Evolutionary conservation across 1,140 invertebrate species (phyloP), one percentile per base, ranked within the genome.

Genomic region (Drosophila punjabiensis): DNA sequence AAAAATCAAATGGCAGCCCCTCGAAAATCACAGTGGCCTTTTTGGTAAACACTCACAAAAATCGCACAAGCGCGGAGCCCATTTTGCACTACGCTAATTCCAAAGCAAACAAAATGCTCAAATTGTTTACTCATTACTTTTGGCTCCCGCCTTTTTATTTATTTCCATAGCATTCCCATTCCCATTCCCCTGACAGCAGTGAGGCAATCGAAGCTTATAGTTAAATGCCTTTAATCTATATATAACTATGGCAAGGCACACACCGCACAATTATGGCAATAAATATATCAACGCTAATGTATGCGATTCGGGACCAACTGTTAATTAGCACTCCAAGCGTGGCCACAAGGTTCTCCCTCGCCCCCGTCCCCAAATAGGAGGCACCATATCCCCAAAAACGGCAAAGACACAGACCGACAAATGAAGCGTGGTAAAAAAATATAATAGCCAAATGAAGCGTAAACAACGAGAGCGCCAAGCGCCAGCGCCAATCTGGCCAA

Each of bases 121-220:
- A 78, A 89, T 88, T 88, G 84, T 88, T 89, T 76, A 89, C 66
- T 75, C 80, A 61, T 70, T 74, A 66, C 63, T 81, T 61, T 70
- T 39, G 45, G 69, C 52, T 68, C 53, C 74, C 35, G 53, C 47
- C 8, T 52, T 43, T 59, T 50, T 73, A 37, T 45, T 60, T 77
- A 48, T 78, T 56, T 59, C 20, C 33, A 28, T 39, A 28, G 11
- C 63, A 61, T 39, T 30, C 33, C 28, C 58, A 67, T 61, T 18
- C 24, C 14, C 10, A 61, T 47, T 30, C 30, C 61, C 56, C 20
- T 30, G 30, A 4, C 47, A 55, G 45, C 55, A 61, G 41, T 68
- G 45, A 47, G 74, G 66, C 66, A 79, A 79, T 76, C 62, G 73
- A 41, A 43, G 76, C 62, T 55, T 20, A 60, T 62, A 63, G 41